Base-by-base conservation (phyloP, 2,113 vertebrate species). In the Phalacrocorax carbo region DNA sequence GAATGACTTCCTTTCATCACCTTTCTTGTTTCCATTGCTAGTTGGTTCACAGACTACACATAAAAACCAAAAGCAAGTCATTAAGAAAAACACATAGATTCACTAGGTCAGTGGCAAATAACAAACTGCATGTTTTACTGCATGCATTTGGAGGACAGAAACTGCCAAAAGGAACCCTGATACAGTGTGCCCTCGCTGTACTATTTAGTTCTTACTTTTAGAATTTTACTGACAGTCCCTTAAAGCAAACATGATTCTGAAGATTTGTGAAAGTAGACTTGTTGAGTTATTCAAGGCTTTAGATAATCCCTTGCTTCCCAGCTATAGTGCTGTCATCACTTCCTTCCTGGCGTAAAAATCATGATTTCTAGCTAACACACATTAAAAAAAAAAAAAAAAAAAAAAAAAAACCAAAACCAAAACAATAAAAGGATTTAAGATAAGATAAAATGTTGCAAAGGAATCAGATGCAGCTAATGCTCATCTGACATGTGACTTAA, bases 1-100 rank as follows among this genome's bases (percentile, higher is more conserved):
- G 99, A 99, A 96, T 99, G 99, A 95, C 97, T 99, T 82, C 99
- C 99, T 95, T 98, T 99, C 99, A 99, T 99, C 83, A 99, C 99
- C 93, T 98, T 98, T 58, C 98, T 98, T 30, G 99, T 99, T 97
- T 99, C 99, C 99, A 99, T 99, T 42, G 99, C 99, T 79, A 99
- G 96, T 8, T 98, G 99, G 96, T 99, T 99, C 97, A 99, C 99
- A 82, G 98, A 99, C 99, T 99, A 92, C 49, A 89, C 32, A 75
- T 5, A n/a, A 71, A n/a, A 71, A 32, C 2, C 54, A 92, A 82
- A 91, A 79, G 38, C 55, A 93, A 87, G 86, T 22, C 34, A 87
- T 71, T 58, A 86, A 55, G 32, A 55, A 86, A 94, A 89, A 62
- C 11, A 8, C 34, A 57, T 27, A 82, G 52, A 34, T 86, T 71